A percentile compares a stretch with the other conserved stretches of the same genome.
Evolutionary conservation across 2,888 invertebrate genomes (phyloP).

Genomic region (Melieria omissa): DNA sequence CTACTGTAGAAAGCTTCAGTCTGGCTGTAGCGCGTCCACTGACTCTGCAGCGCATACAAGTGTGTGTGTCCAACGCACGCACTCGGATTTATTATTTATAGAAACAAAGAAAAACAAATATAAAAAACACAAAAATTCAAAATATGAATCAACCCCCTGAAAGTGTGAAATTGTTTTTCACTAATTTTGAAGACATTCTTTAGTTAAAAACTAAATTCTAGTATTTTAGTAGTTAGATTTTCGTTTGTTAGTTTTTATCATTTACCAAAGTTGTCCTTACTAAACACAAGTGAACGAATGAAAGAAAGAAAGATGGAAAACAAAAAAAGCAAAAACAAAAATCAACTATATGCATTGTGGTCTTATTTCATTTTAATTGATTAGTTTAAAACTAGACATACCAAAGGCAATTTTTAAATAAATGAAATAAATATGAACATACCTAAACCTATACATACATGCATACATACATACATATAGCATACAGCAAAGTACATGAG

Average conservation of each 20-base stretch:
- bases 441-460: constrained; percentile 29
- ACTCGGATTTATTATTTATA: too few relatives aligned
- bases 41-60: too few relatives aligned
- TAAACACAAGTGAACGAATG: constrained; percentile 52
- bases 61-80: too few relatives aligned
- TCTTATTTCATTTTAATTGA: constrained; percentile 32
- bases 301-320: constrained; percentile 43
- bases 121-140: constrained; percentile 43
- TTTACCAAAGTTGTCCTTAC: constrained; percentile 67
- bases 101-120: constrained; percentile 20
- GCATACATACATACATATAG: constrained; percentile 21
- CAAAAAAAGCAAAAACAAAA: constrained; percentile 31
- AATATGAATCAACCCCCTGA: not conserved
- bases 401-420: constrained; percentile 56
- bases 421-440: constrained; percentile 39
- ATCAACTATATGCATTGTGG: constrained; percentile 40
- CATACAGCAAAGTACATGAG: constrained; percentile 22
- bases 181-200: constrained; percentile 20
- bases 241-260: constrained; percentile 30
- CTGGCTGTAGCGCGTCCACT: too few relatives aligned
- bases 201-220: constrained; percentile 10
- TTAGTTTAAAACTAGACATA: constrained; percentile 61
- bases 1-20: too few relatives aligned
- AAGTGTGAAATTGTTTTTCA: not conserved
- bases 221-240: constrained; percentile 18